These are phyloP conservation scores for Steinernema carpocapsae DNA, from an alignment of 2,888 invertebrate genomes.

Conservation along the genomic window DNA sequence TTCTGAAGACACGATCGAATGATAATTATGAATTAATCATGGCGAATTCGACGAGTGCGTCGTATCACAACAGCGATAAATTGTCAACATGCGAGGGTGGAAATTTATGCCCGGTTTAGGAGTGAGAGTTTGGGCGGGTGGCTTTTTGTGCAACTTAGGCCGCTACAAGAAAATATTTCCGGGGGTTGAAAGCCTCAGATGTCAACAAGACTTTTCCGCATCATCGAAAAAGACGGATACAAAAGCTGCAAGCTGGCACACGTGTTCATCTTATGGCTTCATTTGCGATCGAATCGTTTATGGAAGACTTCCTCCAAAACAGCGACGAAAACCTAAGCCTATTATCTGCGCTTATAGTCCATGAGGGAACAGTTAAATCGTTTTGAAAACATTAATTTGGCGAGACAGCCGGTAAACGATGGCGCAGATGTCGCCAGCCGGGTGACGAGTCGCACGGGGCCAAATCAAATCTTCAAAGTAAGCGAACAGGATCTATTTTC, in stretches of 20 bases:
- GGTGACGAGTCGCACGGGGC: neutral
- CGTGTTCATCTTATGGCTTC: too few species aligned
- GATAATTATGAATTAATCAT: constrained; percentile 20
- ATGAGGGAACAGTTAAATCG: neutral
- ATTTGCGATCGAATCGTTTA: too few species aligned
- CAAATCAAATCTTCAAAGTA: neutral
- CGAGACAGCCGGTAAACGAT: neutral
- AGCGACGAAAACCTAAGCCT: too few species aligned
- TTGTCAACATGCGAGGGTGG: constrained; percentile 9
- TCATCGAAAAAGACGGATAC: too few species aligned
- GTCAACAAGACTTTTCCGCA: too few species aligned
- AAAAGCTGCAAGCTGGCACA: too few species aligned
- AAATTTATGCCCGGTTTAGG: constrained; percentile 7
- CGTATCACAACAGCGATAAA: neutral
- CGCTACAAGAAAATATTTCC: too few species aligned
- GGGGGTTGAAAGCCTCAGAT: too few species aligned
- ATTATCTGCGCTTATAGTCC: too few species aligned
- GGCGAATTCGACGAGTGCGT: neutral
- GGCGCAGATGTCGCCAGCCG: constrained; percentile 1
- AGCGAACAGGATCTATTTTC: neutral
- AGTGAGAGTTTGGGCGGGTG: too few species aligned
- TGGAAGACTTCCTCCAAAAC: too few species aligned
- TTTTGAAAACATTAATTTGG: neutral
- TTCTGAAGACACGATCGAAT: neutral
- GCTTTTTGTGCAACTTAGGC: too few species aligned